Percentiles rank a stretch among this genome's conserved stretches.
phyloP scores from a whole-genome alignment of 1,140 invertebrate genomes.

The Nasonia giraulti region DNA sequence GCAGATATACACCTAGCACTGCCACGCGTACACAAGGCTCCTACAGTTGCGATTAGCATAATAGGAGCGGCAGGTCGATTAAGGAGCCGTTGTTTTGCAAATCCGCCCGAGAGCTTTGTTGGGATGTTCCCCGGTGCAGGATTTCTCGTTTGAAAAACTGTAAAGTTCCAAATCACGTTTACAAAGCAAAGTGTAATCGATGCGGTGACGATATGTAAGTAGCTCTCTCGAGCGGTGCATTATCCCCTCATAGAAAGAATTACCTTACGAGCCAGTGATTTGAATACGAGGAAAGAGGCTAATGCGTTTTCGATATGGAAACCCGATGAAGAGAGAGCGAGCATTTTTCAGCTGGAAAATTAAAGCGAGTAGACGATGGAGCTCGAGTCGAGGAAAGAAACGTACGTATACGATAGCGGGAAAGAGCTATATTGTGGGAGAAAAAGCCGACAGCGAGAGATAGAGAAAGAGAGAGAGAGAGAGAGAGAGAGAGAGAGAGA shows the following conservation, averaged over 20 bases:
- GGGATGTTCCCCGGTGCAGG: too few species aligned
- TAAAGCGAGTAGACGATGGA: constrained; percentile 1
- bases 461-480: too few species aligned
- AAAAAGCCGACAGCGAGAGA: neutral
- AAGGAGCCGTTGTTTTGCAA: neutral
- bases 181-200: too few species aligned
- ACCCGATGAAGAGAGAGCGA: constrained; percentile 14
- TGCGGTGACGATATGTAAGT: neutral
- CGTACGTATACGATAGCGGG: neutral
- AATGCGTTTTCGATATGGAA: constrained; percentile 39
- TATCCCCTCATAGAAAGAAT: constrained; percentile 1
- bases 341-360: constrained; percentile 22
- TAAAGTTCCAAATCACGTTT: neutral
- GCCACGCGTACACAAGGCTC: neutral
- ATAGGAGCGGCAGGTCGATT: neutral
- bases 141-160: too few species aligned
- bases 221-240: neutral
- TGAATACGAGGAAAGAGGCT: constrained; percentile 7
- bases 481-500: neutral
- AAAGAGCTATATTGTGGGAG: neutral
- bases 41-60: neutral
- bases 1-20: neutral
- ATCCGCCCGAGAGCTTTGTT: neutral
- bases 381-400: neutral
- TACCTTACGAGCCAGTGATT: constrained; percentile 29